Evolutionary conservation across 1,140 invertebrate genomes (phyloP), one percentile per base, ranked within the genome.

Genomic region (Hestina assimilis): DNA sequence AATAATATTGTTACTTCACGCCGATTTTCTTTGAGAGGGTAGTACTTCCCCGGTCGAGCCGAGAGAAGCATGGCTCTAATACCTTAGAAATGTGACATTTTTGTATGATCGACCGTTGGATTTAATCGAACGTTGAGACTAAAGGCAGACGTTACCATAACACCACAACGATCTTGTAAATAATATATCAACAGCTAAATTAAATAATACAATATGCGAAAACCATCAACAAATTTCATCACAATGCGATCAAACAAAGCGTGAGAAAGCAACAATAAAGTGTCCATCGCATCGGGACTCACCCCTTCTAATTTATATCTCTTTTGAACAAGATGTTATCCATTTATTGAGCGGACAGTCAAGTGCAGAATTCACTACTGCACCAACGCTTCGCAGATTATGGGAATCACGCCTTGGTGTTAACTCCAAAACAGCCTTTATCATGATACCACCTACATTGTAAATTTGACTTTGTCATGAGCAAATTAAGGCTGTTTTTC

Each of bases 331-430:
- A 86, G 80, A 80, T 83, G 77, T 78, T 75, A 71, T 63, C 65
- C 70, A 75, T 76, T 69, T 53, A 38, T 38, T 38, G 72, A 64
- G 59, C 47, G 56, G 43, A 77, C 62, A 76, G 80, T 82, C 83
- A 83, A 86, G 83, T 82, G 83, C 75, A 75, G 73, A 85, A 86
- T 82, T 82, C 75, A 65, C 66, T 84, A 63, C 66, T 84, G 67
- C 68, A 71, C 65, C 71, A 66, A 79, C 56, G 66, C 70, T 63
- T 70, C 69, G 76, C 71, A 79, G 79, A 86, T 83, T 81, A 84
- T 84, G 75, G 70, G 79, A 86, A 83, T 86, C 81, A 84, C 79
- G 81, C 79, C 72, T 74, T 26, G 46, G 9, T 56, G 7, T 24
- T 21, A 40, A 54, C 46, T 63, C 24, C 24, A 59, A 56, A 79